phyloP scores from a whole-genome alignment of 2,797 vertebrate species.

The Australoheros facetus region DNA sequence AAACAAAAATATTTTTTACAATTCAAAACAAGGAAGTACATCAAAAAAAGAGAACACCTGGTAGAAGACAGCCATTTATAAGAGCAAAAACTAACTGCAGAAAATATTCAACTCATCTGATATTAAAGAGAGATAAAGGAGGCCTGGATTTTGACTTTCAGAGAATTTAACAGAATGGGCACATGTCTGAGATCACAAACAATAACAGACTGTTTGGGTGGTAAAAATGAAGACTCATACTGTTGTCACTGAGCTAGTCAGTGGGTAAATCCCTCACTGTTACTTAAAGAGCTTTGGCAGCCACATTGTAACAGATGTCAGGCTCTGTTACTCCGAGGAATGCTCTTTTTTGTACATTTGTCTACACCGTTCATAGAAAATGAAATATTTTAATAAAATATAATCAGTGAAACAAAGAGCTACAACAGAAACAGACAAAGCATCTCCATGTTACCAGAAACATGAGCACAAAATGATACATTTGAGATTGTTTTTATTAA shows the following conservation, averaged over 20 bases:
- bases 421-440: slow-evolving; percentile 16
- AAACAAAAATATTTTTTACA: slow-evolving; percentile 62
- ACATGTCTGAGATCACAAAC: neutral
- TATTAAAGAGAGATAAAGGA: neutral
- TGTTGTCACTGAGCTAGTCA: slow-evolving; percentile 2
- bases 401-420: slow-evolving; percentile 22
- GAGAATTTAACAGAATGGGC: neutral
- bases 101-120: slow-evolving; percentile 4
- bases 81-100: neutral
- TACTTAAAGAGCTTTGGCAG: slow-evolving; percentile 31
- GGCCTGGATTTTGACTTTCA: neutral
- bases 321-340: neutral
- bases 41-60: slow-evolving; percentile 12
- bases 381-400: neutral
- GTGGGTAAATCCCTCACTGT: slow-evolving; percentile 20
- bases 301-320: neutral
- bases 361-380: neutral
- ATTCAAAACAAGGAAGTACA: slow-evolving; percentile 40
- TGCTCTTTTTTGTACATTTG: neutral
- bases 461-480: slow-evolving; percentile 23
- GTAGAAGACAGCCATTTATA: slow-evolving; percentile 10
- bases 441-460: slow-evolving; percentile 27
- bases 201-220: neutral
- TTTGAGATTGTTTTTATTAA: slow-evolving; percentile 12
- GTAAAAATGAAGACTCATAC: neutral